Base-by-base conservation (phyloP, 2,113 vertebrate genomes). In the Coracopsis vasa region DNA sequence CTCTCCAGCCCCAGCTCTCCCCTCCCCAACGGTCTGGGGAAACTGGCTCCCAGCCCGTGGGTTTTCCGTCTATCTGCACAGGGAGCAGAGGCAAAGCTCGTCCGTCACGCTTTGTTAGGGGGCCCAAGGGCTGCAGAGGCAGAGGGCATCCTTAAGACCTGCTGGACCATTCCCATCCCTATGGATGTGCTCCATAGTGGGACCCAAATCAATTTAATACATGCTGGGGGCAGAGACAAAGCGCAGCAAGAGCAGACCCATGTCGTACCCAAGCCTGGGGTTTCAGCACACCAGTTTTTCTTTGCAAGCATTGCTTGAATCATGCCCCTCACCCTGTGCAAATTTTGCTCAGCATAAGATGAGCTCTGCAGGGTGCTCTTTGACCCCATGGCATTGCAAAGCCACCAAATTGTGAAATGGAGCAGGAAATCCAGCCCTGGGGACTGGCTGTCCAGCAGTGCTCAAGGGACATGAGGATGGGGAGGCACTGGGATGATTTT, bases 11-110 rank as follows among this genome's bases (percentile, higher is more conserved):
- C 94, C 67, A 82, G 92, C 94, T 53, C 82, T 95, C 92, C 71
- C 80, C 92, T 93, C 95, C 91, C 95, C 94, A 97, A 96, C 96
- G 71, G 95, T 31, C 71, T 28, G 5, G 45, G 86, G 69, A 65
- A 81, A 13, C 51, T 93, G 95, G 92, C 95, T 93, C 71, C 75
- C 53, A 48, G 96, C 96, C 92, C 37, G 0, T 0, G 64, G 87
- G 62, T 90, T 95, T 77, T 90, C 88, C 88, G 74, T 93, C 79
- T 65, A n/a, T 82, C 71, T 72, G 44, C 1, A 1, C 37, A 21
- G 72, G 79, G 79, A 87, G 47, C 51, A 35, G 80, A 78, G 69
- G 60, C 0, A 2, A 33, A 81, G 80, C 42, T 81, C 19, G 0
- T 62, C 41, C 4, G 1, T 14, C 37, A 27, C 1, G 4, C 37